Evolutionary conservation across 2,888 invertebrate species (phyloP).

Genomic region (Pandemis heparana): DNA sequence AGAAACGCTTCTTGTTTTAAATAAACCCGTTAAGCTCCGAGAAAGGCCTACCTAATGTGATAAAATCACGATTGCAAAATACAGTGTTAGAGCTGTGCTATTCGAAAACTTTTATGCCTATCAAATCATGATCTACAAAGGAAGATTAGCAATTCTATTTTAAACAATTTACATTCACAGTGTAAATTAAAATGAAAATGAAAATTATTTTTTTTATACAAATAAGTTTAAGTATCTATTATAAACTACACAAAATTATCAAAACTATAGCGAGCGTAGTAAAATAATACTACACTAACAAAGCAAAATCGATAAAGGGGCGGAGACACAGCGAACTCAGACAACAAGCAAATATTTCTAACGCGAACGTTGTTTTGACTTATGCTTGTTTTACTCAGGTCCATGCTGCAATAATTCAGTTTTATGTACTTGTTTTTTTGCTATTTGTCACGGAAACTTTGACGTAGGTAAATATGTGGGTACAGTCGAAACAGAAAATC

Average conservation of each 20-base stretch:
- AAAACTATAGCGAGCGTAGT: not conserved
- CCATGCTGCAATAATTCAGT: not conserved
- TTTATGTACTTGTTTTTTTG: constrained; percentile 9
- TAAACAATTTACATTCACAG: no score
- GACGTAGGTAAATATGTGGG: not conserved
- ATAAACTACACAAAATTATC: not conserved
- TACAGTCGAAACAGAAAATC: not conserved
- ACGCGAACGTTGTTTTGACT: not conserved
- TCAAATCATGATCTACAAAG: not conserved
- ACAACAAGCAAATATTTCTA: constrained; percentile 7
- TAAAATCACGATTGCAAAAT: not conserved
- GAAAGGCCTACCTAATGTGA: not conserved
- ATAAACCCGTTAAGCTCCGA: not conserved
- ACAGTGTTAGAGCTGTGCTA: not conserved
- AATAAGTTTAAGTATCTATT: no score
- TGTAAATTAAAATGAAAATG: no score
- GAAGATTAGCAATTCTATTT: not conserved
- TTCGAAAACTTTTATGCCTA: not conserved
- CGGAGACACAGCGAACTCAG: not conserved
- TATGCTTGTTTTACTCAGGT: constrained; percentile 7
- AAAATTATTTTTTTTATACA: no score
- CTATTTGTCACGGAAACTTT: constrained; percentile 9
- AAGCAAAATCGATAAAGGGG: constrained; percentile 25
- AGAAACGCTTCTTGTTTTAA: not conserved
- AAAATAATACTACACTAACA: not conserved